Conservation (phyloP, 2,888 invertebrate genomes). For the Hirtodrosophila histrioides region DNA sequence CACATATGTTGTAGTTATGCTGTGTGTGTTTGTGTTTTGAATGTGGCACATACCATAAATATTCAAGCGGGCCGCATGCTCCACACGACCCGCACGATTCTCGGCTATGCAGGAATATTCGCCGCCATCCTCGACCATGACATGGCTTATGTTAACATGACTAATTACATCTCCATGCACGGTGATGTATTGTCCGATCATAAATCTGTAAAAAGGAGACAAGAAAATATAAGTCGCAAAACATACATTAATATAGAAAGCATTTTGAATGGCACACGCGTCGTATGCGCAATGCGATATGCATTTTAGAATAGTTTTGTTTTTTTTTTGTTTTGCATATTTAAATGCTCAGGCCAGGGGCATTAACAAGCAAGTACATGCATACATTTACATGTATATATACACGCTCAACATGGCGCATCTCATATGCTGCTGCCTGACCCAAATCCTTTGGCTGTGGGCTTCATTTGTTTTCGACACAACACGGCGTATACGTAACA, state of each 20-base stretch:
- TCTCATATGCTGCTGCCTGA: conserved; percentile 69
- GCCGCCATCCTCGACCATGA: conserved; percentile 92
- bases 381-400: conserved; percentile 16
- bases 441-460: conserved; percentile 70
- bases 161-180: conserved; percentile 92
- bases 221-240: conserved; percentile 10
- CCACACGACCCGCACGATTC: conserved; percentile 90
- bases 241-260: conserved; percentile 58
- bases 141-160: conserved; percentile 92
- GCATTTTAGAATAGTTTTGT: conserved; percentile 56
- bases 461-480: conserved; percentile 72
- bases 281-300: conserved; percentile 63
- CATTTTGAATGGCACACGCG: conserved; percentile 47
- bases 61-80: conserved; percentile 91
- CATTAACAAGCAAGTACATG: conserved; percentile 54
- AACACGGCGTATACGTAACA: conserved; percentile 60
- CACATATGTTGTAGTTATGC: conserved; percentile 9
- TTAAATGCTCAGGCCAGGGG: conserved; percentile 55
- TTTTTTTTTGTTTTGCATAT: conserved; percentile 50
- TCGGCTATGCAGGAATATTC: conserved; percentile 91
- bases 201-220: conserved; percentile 86
- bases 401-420: conserved; percentile 51
- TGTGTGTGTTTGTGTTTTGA: conserved; percentile 19
- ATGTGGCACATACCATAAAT: conserved; percentile 88
- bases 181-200: conserved; percentile 91